Evolutionary conservation across 2,797 vertebrate species (phyloP).

Genomic region (Salmo trutta): DNA sequence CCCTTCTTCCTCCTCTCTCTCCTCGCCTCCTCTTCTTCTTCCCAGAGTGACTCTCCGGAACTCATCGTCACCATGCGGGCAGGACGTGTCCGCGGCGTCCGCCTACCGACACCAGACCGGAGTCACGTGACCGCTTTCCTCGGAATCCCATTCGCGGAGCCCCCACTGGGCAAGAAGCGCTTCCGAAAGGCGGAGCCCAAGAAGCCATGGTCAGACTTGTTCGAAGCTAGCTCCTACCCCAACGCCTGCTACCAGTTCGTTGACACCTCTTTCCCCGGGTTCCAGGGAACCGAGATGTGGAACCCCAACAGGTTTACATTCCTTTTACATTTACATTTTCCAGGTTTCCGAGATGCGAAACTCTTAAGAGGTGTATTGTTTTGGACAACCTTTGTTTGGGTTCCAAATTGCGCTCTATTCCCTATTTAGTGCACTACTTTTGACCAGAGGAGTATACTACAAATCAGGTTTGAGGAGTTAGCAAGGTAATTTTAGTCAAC

Average conservation of each 20-base stretch:
- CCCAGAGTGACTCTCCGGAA: conserved; percentile 70
- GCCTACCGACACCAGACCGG: conserved; percentile 70
- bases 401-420: not conserved
- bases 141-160: conserved; percentile 88
- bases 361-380: not conserved
- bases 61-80: conserved; percentile 73
- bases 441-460: not conserved
- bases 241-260: conserved; percentile 86
- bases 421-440: not conserved
- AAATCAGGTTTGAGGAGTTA: too few relatives aligned
- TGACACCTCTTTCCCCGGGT: conserved; percentile 85
- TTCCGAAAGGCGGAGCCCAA: conserved; percentile 84
- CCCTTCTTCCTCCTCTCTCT: conserved; percentile 43
- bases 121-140: conserved; percentile 82
- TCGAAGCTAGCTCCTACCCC: conserved; percentile 77
- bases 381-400: not conserved
- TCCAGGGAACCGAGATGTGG: conserved; percentile 92
- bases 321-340: not conserved
- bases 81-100: conserved; percentile 78
- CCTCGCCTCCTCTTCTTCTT: conserved; percentile 39
- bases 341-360: not conserved
- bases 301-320: conserved; percentile 79
- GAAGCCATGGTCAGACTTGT: conserved; percentile 75
- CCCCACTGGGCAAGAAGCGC: conserved; percentile 81
- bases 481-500: too few relatives aligned